phyloP scores from a whole-genome alignment of 1,140 invertebrate genomes.

The Zaprionus vittiger region DNA sequence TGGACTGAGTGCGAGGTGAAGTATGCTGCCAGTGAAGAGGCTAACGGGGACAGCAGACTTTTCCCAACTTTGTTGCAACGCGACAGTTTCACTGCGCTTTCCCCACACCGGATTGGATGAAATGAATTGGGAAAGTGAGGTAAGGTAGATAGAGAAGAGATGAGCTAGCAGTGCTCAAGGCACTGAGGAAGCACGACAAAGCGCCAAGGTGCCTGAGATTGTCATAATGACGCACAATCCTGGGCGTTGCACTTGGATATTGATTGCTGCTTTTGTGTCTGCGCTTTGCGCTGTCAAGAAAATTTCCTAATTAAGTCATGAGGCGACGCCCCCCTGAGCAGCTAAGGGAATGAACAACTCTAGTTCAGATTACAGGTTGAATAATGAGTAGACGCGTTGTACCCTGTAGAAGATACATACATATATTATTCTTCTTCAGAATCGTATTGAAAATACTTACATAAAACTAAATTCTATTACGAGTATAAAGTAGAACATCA shows the following conservation, averaged over 20 bases:
- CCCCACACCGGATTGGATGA: slow-evolving; percentile 23
- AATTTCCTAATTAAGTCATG: slow-evolving; percentile 69
- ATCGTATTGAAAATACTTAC: too few species aligned
- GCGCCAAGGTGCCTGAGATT: slow-evolving; percentile 38
- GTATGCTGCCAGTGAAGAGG: neutral
- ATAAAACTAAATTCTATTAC: too few species aligned
- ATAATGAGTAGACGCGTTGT: neutral
- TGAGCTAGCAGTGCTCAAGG: neutral
- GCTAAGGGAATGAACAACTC: neutral
- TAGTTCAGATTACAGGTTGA: neutral
- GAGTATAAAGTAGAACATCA: too few species aligned
- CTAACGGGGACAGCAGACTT: slow-evolving; percentile 28
- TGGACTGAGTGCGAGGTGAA: neutral
- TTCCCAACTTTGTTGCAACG: slow-evolving; percentile 72
- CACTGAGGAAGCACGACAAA: neutral
- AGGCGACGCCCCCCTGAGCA: neutral
- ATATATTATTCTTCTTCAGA: too few species aligned
- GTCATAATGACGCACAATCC: slow-evolving; percentile 76
- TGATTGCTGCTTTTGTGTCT: slow-evolving; percentile 55
- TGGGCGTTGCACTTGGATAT: slow-evolving; percentile 61
- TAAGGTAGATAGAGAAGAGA: too few species aligned
- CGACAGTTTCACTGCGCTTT: slow-evolving; percentile 49
- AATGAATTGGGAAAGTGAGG: slow-evolving; percentile 14
- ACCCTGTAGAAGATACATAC: neutral
- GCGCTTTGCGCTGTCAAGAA: slow-evolving; percentile 8